Base-by-base conservation (phyloP, 64 coral and sea anemone genomes). In the Montipora foliosa region DNA sequence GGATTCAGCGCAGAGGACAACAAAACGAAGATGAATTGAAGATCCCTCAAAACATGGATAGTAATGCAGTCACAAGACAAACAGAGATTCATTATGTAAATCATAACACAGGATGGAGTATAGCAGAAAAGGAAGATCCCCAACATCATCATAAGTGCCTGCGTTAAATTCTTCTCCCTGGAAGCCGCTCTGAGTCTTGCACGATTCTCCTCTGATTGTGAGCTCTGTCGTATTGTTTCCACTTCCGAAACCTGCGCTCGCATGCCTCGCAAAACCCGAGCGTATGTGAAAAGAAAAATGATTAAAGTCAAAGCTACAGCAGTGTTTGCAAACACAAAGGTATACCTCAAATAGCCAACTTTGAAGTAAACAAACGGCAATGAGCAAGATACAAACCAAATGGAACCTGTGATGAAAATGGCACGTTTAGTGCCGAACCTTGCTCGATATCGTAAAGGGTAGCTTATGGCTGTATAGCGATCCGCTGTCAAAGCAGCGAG, bases 21-120 rank as follows among this genome's bases (percentile, higher is more conserved):
- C 88, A 93, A 91, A 14, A 96, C 89, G 57, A 96, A 91, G 16
- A 96, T 22, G 45, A 96, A 96, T 49, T 96, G 95, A 12, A 90
- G 69, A 47, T 96, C 95, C 75, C 95, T 90, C 6, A 93, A 68
- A 37, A 93, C 73, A 69, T 96, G 95, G 59, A 93, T 90, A 4
- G 89, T 51, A 17, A 15, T 51, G 53, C 95, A 96, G 44, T 76
- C 91, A 80, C 93, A 95, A 67, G 49, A 90, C 14, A 29, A 85
- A 67, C 93, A 95, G 4, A 95, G 88, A 16, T 95, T 95, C 83
- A 95, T 95, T 24, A 95, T 49, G 46, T 95, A 95, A 66, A 95
- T 95, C 88, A 95, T 95, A 1, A 95, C 22, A 29, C 80, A 86
- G 0, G 93, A 90, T 45, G 93, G 93, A n/a, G 84, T 29, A 29